Evolutionary conservation across 2,113 vertebrate species (phyloP).

Genomic region (Tragelaphus imberbis): DNA sequence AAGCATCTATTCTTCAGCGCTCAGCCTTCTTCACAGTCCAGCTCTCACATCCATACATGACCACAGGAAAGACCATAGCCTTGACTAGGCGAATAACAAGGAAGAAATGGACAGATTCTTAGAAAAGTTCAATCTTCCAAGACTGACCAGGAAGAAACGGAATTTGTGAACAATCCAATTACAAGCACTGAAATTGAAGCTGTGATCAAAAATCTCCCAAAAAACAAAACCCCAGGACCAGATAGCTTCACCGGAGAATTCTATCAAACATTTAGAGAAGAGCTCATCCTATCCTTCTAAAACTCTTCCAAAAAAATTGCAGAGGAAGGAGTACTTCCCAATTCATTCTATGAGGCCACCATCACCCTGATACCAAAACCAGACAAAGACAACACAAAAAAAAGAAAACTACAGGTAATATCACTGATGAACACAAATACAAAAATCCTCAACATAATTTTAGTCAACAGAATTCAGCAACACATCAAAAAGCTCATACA

Average conservation of each 20-base stretch:
- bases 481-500: background rate
- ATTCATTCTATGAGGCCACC: background rate
- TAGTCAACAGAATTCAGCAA: background rate
- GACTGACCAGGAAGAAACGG: background rate
- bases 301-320: background rate
- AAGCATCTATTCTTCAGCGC: too few relatives aligned
- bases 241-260: background rate
- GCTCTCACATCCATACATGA: too few relatives aligned
- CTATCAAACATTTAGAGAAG: background rate
- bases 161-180: background rate
- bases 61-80: too few relatives aligned
- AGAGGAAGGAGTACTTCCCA: background rate
- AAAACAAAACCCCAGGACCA: background rate
- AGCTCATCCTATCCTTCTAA: background rate
- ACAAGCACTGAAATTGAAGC: background rate
- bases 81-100: too few relatives aligned
- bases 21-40: too few relatives aligned
- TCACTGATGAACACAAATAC: background rate
- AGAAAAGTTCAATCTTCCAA: background rate
- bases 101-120: background rate
- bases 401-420: background rate
- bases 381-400: background rate
- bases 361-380: background rate
- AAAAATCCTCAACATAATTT: background rate
- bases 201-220: background rate